A percentile compares a stretch with the other conserved stretches of the same genome.
phyloP scores from a whole-genome alignment of 2,797 vertebrate genomes.

The Sebastes dallii region DNA sequence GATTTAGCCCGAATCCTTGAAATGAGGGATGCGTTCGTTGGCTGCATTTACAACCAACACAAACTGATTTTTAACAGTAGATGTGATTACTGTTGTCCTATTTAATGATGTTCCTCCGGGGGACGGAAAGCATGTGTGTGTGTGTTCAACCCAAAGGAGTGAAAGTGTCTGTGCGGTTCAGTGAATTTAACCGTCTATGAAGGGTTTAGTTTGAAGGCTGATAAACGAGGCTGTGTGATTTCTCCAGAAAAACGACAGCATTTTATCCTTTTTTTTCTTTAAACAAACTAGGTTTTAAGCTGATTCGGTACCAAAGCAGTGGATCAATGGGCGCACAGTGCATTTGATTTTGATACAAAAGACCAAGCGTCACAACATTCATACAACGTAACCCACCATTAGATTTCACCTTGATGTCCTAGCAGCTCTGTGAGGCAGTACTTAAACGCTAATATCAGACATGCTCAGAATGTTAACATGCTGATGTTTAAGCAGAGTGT shows the following conservation, averaged over 20 bases:
- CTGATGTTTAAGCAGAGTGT: background rate
- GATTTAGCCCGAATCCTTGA: constrained; percentile 28
- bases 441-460: background rate
- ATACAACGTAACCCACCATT: background rate
- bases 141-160: background rate
- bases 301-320: background rate
- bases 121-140: background rate
- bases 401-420: background rate
- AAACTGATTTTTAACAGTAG: constrained; percentile 28
- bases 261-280: background rate
- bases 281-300: background rate
- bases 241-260: background rate
- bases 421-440: background rate
- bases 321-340: background rate
- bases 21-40: constrained; percentile 27
- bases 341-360: background rate
- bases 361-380: background rate
- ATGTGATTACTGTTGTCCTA: constrained; percentile 39
- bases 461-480: background rate
- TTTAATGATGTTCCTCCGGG: constrained; percentile 40
- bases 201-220: background rate
- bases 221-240: background rate
- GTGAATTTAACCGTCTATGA: constrained; percentile 3
- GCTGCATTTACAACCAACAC: constrained; percentile 24
- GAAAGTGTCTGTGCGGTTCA: background rate